Evolutionary conservation across 2,888 invertebrate genomes (phyloP).

Genomic region (Luffia ferchaultella): DNA sequence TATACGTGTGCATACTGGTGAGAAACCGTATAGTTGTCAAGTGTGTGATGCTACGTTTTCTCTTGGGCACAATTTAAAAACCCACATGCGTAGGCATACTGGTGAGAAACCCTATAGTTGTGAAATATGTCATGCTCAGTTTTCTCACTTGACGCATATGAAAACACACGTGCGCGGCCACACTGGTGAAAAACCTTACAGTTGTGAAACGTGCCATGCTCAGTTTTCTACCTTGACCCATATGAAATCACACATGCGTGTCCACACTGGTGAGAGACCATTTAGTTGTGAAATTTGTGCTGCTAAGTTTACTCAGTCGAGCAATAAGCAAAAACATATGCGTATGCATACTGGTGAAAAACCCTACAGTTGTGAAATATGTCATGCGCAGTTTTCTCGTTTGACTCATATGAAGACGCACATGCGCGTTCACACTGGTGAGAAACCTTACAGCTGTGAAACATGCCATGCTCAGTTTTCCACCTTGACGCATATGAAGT

Average conservation of each 20-base stretch:
- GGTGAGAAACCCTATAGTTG: neutral
- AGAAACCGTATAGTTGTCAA: neutral
- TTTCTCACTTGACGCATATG: neutral
- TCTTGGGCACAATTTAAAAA: neutral
- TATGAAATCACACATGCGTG: neutral
- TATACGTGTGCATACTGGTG: neutral
- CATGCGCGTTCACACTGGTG: constrained; percentile 6
- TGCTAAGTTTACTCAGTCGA: neutral
- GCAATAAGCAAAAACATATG: neutral
- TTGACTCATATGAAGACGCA: constrained; percentile 1
- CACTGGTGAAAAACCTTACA: neutral
- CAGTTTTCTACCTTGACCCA: neutral
- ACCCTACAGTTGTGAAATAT: neutral
- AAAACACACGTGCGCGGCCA: neutral
- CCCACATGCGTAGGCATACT: constrained; percentile 1
- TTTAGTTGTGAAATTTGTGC: neutral
- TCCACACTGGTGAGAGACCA: neutral
- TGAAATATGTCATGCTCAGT: neutral
- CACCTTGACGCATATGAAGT: constrained; percentile 3
- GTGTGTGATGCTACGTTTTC: neutral
- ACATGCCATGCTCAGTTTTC: constrained; percentile 2
- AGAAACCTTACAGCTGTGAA: constrained; percentile 7
- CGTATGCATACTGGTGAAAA: neutral
- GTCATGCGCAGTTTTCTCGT: neutral
- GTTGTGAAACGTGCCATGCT: neutral